Evolutionary conservation across 2,113 vertebrate species (phyloP).

Genomic region (Lynx canadensis): DNA sequence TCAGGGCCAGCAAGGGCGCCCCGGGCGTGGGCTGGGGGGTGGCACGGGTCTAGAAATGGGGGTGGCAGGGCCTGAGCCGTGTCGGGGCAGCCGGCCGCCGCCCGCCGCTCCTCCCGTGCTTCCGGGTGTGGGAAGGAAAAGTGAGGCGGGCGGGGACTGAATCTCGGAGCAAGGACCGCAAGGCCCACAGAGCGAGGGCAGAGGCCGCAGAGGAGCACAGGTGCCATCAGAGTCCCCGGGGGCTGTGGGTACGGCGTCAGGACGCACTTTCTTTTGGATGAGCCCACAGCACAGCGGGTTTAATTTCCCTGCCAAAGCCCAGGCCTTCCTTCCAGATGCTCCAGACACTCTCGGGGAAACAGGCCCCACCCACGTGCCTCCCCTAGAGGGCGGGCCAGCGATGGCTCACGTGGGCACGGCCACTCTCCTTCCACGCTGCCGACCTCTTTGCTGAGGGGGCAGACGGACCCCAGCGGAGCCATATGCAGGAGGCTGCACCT

Average conservation of each 20-base stretch:
- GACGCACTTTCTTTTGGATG: not conserved
- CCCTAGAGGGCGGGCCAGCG: rapidly evolving
- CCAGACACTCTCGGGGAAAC: not conserved
- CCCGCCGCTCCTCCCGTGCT: too few relatives aligned
- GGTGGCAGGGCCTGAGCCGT: not conserved
- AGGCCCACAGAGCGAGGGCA: too few relatives aligned
- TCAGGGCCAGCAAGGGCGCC: too few relatives aligned
- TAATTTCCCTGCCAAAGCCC: not conserved
- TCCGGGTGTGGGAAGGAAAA: not conserved
- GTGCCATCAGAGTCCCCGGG: not conserved
- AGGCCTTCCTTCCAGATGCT: too few relatives aligned
- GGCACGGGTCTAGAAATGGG: too few relatives aligned
- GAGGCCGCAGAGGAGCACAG: not conserved
- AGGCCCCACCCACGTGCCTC: not conserved
- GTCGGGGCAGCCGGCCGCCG: not conserved
- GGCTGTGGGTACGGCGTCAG: not conserved
- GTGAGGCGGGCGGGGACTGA: rapidly evolving
- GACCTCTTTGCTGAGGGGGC: not conserved
- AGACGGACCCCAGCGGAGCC: not conserved
- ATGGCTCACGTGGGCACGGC: rapidly evolving
- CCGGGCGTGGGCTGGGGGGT: not conserved
- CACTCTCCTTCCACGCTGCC: too few relatives aligned
- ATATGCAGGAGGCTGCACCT: not conserved
- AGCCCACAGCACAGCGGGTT: too few relatives aligned
- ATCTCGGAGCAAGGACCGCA: not conserved